Evolutionary conservation across 2,797 vertebrate species (phyloP).

Genomic region (Cephalopachus bancanus): DNA sequence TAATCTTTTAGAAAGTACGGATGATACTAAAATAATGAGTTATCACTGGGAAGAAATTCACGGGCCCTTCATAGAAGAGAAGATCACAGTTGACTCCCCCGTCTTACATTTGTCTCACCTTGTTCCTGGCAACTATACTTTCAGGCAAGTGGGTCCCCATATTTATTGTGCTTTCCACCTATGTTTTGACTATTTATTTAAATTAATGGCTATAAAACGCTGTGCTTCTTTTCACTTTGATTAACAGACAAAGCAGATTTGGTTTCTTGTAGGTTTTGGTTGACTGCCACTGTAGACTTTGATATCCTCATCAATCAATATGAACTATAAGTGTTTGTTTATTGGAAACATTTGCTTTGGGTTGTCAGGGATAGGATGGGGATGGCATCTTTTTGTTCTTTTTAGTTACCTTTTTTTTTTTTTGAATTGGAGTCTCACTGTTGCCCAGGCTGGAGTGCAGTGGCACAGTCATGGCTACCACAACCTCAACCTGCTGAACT

Average conservation of each 20-base stretch:
- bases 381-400: not conserved
- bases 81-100: slow-evolving; percentile 86
- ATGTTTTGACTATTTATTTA: not conserved
- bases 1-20: slow-evolving; percentile 89
- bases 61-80: slow-evolving; percentile 88
- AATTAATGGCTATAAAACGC: not conserved
- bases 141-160: slow-evolving; percentile 87
- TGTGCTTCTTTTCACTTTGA: not conserved
- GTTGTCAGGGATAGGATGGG: not conserved
- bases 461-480: no score
- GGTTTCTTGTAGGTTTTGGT: not conserved
- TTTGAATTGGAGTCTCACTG: no score
- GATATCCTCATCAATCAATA: not conserved
- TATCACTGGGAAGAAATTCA: slow-evolving; percentile 92
- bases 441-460: no score
- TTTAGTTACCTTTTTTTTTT: not conserved
- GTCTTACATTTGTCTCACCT: slow-evolving; percentile 88
- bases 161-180: not conserved
- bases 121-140: slow-evolving; percentile 91
- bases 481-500: no score
- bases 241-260: not conserved
- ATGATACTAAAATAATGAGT: slow-evolving; percentile 90
- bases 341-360: not conserved
- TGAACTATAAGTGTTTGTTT: not conserved
- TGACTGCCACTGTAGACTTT: not conserved